Percentiles rank a stretch among this genome's conserved stretches.
Conservation (phyloP, 2,888 invertebrate species). For the Drosophila mayaguana region DNA sequence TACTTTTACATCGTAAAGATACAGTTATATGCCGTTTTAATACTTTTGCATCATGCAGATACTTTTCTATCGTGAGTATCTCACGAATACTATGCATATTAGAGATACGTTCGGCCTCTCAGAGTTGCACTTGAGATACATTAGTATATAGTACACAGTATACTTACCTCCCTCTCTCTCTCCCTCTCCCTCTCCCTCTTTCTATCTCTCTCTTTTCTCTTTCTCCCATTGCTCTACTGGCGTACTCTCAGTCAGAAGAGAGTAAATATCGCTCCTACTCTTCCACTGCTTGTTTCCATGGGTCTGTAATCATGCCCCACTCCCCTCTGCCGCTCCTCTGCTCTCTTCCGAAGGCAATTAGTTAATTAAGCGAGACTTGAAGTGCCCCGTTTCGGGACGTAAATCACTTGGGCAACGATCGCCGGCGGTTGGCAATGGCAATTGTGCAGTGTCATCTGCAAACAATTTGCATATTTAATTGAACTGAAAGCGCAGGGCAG, state of each 20-base stretch:
- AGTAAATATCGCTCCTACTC: not conserved
- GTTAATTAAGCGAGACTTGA: constrained; percentile 71
- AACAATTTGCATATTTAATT: constrained; percentile 77
- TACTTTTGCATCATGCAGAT: not conserved
- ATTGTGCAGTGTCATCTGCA: constrained; percentile 70
- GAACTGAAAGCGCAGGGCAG: constrained; percentile 35
- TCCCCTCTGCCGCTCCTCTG: not conserved
- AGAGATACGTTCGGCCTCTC: too few species aligned
- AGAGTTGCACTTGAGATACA: too few species aligned
- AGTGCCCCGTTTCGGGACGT: constrained; percentile 52
- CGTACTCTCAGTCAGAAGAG: not conserved
- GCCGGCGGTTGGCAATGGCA: constrained; percentile 68
- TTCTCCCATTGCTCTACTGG: rapidly evolving
- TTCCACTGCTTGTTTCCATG: too few species aligned
- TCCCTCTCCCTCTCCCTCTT: too few species aligned
- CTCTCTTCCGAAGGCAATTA: constrained; percentile 52
- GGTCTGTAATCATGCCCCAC: not conserved
- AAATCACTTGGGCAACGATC: constrained; percentile 44
- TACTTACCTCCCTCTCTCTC: too few species aligned
- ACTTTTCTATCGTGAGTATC: not conserved
- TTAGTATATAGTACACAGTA: too few species aligned
- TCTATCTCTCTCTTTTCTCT: not conserved
- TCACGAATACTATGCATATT: too few species aligned
- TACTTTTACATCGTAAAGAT: not conserved
- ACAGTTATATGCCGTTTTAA: too few species aligned